Evolutionary conservation across 2,797 vertebrate genomes (phyloP).

Genomic region (Paguma larvata): DNA sequence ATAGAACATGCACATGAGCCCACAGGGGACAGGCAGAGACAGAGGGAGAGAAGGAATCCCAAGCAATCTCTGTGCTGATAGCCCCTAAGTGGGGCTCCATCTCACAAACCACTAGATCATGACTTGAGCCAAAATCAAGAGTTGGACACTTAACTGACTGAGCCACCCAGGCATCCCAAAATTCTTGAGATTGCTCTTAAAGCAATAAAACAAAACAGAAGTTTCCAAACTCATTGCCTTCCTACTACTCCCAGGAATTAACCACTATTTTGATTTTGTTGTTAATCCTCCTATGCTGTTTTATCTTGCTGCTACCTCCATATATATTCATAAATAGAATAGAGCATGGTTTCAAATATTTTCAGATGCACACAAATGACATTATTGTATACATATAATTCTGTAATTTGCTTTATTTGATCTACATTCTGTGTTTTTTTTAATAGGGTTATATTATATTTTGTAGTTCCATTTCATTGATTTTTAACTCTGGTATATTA

Average conservation of each 20-base stretch:
- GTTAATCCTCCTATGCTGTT: background rate
- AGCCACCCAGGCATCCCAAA: too few species aligned
- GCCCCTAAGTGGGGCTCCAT: too few species aligned
- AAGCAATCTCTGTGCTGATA: too few species aligned
- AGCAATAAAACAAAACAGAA: background rate
- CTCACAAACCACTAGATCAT: too few species aligned
- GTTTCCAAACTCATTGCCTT: background rate
- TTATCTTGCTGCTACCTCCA: background rate
- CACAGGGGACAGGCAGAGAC: too few species aligned
- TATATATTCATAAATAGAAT: background rate
- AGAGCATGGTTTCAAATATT: background rate
- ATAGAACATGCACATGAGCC: too few species aligned
- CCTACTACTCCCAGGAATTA: background rate
- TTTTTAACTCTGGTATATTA: background rate
- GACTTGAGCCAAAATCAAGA: too few species aligned
- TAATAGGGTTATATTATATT: background rate
- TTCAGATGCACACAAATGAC: background rate
- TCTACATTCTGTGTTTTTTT: background rate
- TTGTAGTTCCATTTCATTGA: background rate
- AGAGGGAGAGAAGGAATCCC: too few species aligned
- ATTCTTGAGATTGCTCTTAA: background rate
- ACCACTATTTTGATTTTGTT: background rate
- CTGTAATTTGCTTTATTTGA: background rate
- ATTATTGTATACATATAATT: background rate
- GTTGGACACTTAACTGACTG: too few species aligned